These are phyloP conservation scores for Hirtodrosophila alboralis DNA, from an alignment of 2,888 invertebrate genomes.

Conservation along the genomic window DNA sequence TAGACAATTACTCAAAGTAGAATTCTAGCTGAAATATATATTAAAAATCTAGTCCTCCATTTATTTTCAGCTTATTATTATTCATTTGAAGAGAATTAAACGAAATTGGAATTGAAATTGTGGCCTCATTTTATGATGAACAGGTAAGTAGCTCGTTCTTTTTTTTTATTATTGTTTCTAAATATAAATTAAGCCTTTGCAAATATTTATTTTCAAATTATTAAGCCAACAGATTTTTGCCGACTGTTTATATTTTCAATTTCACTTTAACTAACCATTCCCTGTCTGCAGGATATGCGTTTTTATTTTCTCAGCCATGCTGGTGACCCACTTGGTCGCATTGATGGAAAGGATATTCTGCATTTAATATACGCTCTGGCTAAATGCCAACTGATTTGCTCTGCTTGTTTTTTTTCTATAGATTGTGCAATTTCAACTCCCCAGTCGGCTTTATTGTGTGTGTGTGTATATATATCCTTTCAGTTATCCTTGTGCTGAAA, in stretches of 20 bases:
- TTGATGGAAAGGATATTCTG: constrained; percentile 23
- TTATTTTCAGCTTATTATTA: no score
- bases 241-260: constrained; percentile 45
- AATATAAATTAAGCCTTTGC: constrained; percentile 7
- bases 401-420: constrained; percentile 29
- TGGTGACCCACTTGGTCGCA: constrained; percentile 42
- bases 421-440: constrained; percentile 7
- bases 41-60: no score
- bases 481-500: constrained; percentile 26
- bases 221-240: constrained; percentile 1
- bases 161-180: neutral
- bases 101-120: no score
- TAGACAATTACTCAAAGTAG: no score
- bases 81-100: no score
- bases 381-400: constrained; percentile 65
- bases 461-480: constrained; percentile 1
- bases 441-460: constrained; percentile 6
- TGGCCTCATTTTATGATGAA: no score
- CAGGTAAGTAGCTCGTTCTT: constrained; percentile 6
- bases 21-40: no score
- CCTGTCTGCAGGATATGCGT: constrained; percentile 23
- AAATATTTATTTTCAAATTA: constrained; percentile 3
- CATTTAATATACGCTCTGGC: constrained; percentile 64
- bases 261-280: constrained; percentile 11
- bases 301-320: constrained; percentile 33